These are phyloP conservation scores for Anagrus nilaparvatae DNA, from an alignment of 1,140 invertebrate species.

Conservation along the genomic window DNA sequence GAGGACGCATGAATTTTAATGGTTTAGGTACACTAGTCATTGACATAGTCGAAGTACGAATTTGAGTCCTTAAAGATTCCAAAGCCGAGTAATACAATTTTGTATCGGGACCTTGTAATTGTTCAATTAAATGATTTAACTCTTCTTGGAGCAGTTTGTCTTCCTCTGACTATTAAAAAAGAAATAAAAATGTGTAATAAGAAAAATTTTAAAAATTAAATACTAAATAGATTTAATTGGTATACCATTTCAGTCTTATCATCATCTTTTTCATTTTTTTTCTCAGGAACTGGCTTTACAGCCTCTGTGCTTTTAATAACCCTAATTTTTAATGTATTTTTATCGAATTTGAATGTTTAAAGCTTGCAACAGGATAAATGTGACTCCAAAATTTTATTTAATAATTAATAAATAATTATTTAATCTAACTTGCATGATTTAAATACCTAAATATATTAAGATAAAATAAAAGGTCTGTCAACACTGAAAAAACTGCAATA, in stretches of 20 bases:
- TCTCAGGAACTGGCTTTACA: constrained; percentile 28
- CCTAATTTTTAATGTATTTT: no score
- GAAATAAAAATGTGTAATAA: constrained; percentile 4
- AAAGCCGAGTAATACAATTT: constrained; percentile 77
- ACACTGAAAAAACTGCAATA: no score
- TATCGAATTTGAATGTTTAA: no score
- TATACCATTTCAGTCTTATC: constrained; percentile 39
- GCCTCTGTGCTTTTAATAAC: no score
- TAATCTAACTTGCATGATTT: no score
- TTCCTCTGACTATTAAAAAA: constrained; percentile 71
- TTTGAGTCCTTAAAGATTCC: constrained; percentile 77
- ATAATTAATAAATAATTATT: no score
- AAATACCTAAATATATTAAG: no score
- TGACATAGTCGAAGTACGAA: constrained; percentile 94
- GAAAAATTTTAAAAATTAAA: no score
- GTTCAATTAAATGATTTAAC: constrained; percentile 82
- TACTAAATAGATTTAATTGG: no score
- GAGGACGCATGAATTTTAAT: constrained; percentile 90
- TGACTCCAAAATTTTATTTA: no score
- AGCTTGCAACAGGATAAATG: no score
- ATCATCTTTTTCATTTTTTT: constrained; percentile 36
- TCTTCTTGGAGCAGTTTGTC: constrained; percentile 93
- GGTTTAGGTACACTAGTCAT: constrained; percentile 99
- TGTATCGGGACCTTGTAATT: constrained; percentile 73
- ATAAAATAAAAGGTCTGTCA: no score